phyloP scores from a whole-genome alignment of 1,140 invertebrate species.

The Drusus annulatus region DNA sequence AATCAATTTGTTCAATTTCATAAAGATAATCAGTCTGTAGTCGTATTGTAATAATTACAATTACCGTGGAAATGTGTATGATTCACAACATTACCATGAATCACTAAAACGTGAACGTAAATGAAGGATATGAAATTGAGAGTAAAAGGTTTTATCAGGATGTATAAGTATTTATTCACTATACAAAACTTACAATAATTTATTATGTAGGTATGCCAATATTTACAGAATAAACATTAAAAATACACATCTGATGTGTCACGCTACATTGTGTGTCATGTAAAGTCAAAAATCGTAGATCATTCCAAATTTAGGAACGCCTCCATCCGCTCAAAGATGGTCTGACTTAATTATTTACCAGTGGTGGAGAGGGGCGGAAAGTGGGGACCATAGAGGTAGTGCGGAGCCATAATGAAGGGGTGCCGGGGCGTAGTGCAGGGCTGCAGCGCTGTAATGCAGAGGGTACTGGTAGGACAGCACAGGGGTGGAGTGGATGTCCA shows the following conservation, averaged over 20 bases:
- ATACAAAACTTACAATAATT: no score
- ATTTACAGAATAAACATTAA: no score
- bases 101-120: no score
- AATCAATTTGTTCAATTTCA: no score
- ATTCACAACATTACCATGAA: no score
- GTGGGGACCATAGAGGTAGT: constrained; percentile 40
- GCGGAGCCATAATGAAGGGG: constrained; percentile 14
- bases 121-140: no score
- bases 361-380: constrained; percentile 42
- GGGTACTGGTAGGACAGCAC: constrained; percentile 43
- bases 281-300: constrained; percentile 16
- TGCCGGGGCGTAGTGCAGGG: constrained; percentile 14
- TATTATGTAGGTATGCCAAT: no score
- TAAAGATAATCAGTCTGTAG: no score
- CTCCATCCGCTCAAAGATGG: not conserved
- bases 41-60: no score
- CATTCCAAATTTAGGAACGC: not conserved
- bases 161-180: no score
- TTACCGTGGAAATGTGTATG: no score
- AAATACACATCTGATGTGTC: not conserved
- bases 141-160: no score
- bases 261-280: not conserved
- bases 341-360: constrained; percentile 43
- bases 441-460: constrained; percentile 31
- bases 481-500: constrained; percentile 51